Conservation (phyloP, 2,888 invertebrate species). For the Horisme vitalbata region DNA sequence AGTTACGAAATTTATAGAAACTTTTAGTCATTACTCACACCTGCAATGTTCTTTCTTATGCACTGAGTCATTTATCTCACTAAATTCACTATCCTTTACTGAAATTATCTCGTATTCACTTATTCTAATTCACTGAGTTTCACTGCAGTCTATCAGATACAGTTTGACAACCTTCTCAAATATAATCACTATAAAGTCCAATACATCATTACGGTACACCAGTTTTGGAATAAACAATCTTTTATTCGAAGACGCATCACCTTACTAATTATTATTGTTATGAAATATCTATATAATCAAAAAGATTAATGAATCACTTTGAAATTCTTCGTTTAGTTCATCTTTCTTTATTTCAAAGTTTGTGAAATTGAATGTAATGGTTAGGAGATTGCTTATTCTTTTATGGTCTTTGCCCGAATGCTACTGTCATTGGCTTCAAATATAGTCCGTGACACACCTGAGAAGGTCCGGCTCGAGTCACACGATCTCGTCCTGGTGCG, state of each 20-base stretch:
- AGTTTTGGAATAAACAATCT: constrained; percentile 6
- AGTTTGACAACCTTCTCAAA: constrained; percentile 24
- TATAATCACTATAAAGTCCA: constrained; percentile 17
- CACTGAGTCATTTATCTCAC: background rate
- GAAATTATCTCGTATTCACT: background rate
- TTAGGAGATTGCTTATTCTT: constrained; percentile 1
- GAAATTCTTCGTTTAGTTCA: too few relatives aligned
- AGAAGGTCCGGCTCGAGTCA: constrained; percentile 82
- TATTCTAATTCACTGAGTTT: constrained; percentile 16
- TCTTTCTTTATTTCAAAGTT: too few relatives aligned
- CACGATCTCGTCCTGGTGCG: constrained; percentile 78
- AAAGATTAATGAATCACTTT: too few relatives aligned
- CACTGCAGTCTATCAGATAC: constrained; percentile 14
- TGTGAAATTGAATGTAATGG: background rate
- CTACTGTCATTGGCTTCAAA: constrained; percentile 32
- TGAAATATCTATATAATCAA: too few relatives aligned
- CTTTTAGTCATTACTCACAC: too few relatives aligned
- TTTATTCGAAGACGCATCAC: too few relatives aligned
- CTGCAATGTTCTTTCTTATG: constrained; percentile 1
- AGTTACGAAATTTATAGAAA: too few relatives aligned
- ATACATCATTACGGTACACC: constrained; percentile 1
- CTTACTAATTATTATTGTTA: too few relatives aligned
- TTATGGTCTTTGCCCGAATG: background rate
- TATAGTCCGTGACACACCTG: constrained; percentile 72
- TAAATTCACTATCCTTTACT: background rate